A percentile compares a stretch with the other conserved stretches of the same genome.
Conservation (phyloP, 2,797 vertebrate species). For the Catharus ustulatus region DNA sequence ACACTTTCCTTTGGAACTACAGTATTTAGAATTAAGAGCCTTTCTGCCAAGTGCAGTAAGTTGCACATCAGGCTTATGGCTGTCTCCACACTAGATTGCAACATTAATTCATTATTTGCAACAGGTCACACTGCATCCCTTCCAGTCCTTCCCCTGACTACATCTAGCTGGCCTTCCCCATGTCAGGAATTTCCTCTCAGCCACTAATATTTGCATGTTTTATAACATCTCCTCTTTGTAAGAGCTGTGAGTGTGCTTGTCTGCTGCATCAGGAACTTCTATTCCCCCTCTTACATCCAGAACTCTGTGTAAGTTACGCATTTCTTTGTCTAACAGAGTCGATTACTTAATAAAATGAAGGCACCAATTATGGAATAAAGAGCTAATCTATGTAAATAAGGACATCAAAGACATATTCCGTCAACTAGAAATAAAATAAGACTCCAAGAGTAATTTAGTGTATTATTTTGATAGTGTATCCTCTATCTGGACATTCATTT, state of each 20-base stretch:
- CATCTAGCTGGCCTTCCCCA: background rate
- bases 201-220: fast-evolving
- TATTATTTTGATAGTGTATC: background rate
- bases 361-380: background rate
- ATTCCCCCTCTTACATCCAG: background rate
- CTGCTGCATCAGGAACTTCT: background rate
- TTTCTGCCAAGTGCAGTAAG: background rate
- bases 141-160: background rate
- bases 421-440: background rate
- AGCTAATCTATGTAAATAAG: background rate
- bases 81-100: background rate
- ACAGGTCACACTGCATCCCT: background rate
- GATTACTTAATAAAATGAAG: background rate
- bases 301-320: background rate
- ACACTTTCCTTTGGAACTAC: background rate
- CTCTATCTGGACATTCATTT: background rate
- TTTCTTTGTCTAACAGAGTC: conserved; percentile 1
- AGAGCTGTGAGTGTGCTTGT: background rate
- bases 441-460: background rate
- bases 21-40: background rate
- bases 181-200: background rate
- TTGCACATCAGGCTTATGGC: background rate
- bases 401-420: background rate
- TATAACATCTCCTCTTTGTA: background rate
- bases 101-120: background rate